Percentiles rank a stretch among this genome's conserved stretches.
phyloP scores from a whole-genome alignment of 2,113 vertebrate species.

The Balaeniceps rex region DNA sequence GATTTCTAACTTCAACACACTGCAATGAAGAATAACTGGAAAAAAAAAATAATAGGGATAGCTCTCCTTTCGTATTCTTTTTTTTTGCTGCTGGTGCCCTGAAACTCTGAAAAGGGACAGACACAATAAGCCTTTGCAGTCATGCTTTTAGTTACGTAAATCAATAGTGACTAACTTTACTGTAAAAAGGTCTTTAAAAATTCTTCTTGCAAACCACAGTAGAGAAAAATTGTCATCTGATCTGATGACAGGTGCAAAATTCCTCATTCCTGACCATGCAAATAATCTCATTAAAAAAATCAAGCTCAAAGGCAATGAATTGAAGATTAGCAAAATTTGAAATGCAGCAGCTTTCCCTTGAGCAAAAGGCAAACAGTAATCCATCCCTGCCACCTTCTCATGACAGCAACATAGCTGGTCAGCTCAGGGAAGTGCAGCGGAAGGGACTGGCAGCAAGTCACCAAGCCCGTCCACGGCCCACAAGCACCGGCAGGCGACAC shows the following conservation, averaged over 20 bases:
- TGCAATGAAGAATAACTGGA: accelerated
- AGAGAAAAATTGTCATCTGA: neutral
- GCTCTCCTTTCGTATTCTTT: neutral
- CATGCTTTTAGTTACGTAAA: neutral
- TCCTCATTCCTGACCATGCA: neutral
- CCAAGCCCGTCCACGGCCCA: neutral
- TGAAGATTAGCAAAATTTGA: neutral
- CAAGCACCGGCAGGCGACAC: no score
- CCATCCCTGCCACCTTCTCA: no score
- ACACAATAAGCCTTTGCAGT: neutral
- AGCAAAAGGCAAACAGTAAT: neutral
- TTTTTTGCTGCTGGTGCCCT: neutral
- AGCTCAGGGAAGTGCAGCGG: neutral
- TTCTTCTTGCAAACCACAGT: neutral
- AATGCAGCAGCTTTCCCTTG: neutral
- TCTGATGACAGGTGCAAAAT: neutral
- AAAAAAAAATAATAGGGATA: no score
- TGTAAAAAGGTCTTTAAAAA: neutral
- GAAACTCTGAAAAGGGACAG: neutral
- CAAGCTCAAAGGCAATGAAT: neutral
- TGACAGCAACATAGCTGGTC: neutral
- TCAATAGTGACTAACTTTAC: neutral
- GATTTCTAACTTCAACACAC: neutral
- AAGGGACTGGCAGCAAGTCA: neutral
- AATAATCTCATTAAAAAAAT: neutral